Base-by-base conservation (phyloP, 1,140 invertebrate species). In the Drosophila nebulosa region DNA sequence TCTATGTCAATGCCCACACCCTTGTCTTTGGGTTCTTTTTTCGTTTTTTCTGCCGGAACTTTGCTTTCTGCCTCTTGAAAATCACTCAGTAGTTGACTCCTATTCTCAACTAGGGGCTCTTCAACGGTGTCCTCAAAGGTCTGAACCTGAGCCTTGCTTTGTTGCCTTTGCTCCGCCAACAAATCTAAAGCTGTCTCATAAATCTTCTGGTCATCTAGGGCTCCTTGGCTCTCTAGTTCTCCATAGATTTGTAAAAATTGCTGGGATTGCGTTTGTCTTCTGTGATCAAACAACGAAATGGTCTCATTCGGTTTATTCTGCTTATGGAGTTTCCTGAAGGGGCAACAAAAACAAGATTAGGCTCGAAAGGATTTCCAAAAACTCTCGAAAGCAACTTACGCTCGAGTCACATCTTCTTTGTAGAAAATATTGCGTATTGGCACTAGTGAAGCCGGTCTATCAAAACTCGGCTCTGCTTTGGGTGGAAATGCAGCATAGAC, bases 401-500 rank as follows among this genome's bases (percentile, higher is more conserved):
- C 96, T 94, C 97, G 93, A 12, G 97, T 92, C 57, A 93, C 88
- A 93, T 99, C 98, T 93, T 98, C 97, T 70, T 94, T 92, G 79
- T 98, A 98, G 63, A 97, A 95, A 65, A 98, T 97, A 51, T 94
- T 91, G 74, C 90, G 93, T 9, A 97, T 91, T 50, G 94, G 89
- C 32, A 93, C 77, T 14, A 93, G 91, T 1, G 94, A 92, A 30
- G 93, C 92, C 24, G 93, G 93, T 79, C 96, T 93, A 51, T 95
- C 94, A 92, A 93, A 97, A 36, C 91, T 92, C 6, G 97, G 97
- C 81, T 96, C 95, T 42, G 94, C 90, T 72, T 95, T 94, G 2
- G 98, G 97, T 5, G 97, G 97, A 92, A 97, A 97, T 9, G 95
- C 94, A 92, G 95, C 93, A 86, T 98, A 98, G 14, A 98, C 91